A percentile compares a stretch with the other conserved stretches of the same genome.
phyloP scores from a whole-genome alignment of 2,888 invertebrate species.

The Onthophagus sagittarius region DNA sequence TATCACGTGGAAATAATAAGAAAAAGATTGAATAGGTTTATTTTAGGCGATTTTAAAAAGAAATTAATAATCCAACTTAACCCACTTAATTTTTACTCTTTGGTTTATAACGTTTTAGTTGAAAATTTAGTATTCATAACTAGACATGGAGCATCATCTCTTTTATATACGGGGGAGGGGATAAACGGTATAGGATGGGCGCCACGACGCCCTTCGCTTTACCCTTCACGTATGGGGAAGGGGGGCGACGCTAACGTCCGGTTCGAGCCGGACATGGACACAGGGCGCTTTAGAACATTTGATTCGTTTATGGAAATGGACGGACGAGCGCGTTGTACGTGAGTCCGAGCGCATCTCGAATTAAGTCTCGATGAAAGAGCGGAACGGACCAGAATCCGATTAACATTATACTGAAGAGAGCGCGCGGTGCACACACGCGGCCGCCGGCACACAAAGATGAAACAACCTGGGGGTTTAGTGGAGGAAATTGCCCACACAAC shows the following conservation, averaged over 20 bases:
- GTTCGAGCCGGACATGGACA: slow-evolving; percentile 25
- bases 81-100: neutral
- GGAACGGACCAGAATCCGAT: slow-evolving; percentile 27
- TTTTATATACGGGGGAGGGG: neutral
- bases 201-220: neutral
- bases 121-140: slow-evolving; percentile 12
- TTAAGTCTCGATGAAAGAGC: slow-evolving; percentile 29
- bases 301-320: slow-evolving; percentile 36
- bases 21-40: neutral
- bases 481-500: neutral
- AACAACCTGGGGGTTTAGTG: neutral
- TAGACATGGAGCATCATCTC: slow-evolving; percentile 1
- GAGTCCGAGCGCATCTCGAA: slow-evolving; percentile 29
- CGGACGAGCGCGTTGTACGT: slow-evolving; percentile 31
- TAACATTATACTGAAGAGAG: slow-evolving; percentile 24
- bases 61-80: neutral
- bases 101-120: neutral
- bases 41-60: neutral
- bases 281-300: slow-evolving; percentile 21
- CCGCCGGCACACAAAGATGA: neutral
- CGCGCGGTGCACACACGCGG: neutral
- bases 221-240: neutral
- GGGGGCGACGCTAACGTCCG: slow-evolving; percentile 20
- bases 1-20: neutral
- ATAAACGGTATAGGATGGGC: neutral